Conservation (phyloP, 2,888 invertebrate species). For the Pheosia gnoma region DNA sequence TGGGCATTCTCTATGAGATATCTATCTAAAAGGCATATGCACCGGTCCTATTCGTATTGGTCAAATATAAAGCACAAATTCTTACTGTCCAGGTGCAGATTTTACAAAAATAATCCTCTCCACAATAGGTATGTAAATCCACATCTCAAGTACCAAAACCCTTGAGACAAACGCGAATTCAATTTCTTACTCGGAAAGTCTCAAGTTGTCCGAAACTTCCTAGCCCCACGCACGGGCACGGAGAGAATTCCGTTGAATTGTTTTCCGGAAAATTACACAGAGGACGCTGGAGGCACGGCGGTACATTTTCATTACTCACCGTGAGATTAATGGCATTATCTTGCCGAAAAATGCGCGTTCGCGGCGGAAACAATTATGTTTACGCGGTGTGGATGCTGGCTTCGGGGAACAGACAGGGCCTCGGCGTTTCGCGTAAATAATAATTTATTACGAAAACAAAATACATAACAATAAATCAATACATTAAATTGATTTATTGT, state of each 20-base stretch:
- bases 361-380: conserved; percentile 68
- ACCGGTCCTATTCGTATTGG: too few relatives aligned
- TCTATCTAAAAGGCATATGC: too few relatives aligned
- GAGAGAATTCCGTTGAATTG: conserved; percentile 55
- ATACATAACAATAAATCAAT: too few relatives aligned
- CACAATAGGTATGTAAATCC: conserved; percentile 11
- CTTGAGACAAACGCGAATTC: conserved; percentile 45
- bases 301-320: conserved; percentile 70
- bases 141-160: background rate
- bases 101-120: conserved; percentile 40
- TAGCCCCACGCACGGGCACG: conserved; percentile 46
- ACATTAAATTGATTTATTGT: too few relatives aligned
- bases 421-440: background rate
- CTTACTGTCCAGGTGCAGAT: background rate
- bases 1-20: too few relatives aligned
- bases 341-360: conserved; percentile 70
- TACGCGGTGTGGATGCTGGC: conserved; percentile 34
- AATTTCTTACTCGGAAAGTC: conserved; percentile 57
- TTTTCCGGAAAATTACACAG: conserved; percentile 57
- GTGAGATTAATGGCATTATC: conserved; percentile 75
- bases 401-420: conserved; percentile 11
- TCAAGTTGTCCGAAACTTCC: conserved; percentile 43
- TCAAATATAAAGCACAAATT: too few relatives aligned
- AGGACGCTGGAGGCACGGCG: conserved; percentile 43
- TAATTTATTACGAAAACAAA: background rate